Evolutionary conservation across 2,113 vertebrate genomes (phyloP), one percentile per base, ranked within the genome.

Genomic region (Aythya baeri): DNA sequence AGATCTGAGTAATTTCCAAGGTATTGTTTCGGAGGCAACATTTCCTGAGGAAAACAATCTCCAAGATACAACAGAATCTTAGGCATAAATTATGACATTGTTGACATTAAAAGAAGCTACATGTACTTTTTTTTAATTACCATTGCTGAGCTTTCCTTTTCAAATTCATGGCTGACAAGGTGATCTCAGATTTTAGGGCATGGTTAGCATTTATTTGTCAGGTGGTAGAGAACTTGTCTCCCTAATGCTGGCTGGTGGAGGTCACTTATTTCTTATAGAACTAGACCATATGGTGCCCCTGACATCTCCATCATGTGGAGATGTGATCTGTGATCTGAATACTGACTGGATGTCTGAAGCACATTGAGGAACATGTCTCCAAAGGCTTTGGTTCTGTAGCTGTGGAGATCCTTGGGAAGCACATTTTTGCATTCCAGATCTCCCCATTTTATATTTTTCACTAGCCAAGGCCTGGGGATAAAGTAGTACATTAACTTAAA

Each of bases 261-360:
- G 13, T 15, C 0, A 25, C 50, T 74, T 74, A 43, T 44, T 44
- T 26, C 29, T 85, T 44, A 2, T 17, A 17, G 38, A 17, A 23
- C 49, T 85, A 68, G 43, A 44, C 41, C 8, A 17, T 5, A 11
- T 1, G 0, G 13, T 91, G 52, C 20, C 15, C 26, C 43, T 75
- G 76, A 26, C n/a, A 88, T n/a, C 25, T 88, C 88, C 91, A 88
- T 36, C 94, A 50, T 57, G 86, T 92, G 95, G 86, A 92, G 17
- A 50, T 27, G 26, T 0, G 18, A 80, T 38, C 34, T 44, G 8
- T 73, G 41, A 41, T 41, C 41, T 41, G 41, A 41, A 41, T 80
- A 62, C 75, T 2, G 0, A 22, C 36, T 36, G 34, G 8, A 25
- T 62, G 27, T 18, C 29, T 0, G 2, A 14, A 41, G 22, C 70